These are phyloP conservation scores for Dicranocentrus wangi DNA, from an alignment of 2,888 invertebrate species.

Conservation along the genomic window DNA sequence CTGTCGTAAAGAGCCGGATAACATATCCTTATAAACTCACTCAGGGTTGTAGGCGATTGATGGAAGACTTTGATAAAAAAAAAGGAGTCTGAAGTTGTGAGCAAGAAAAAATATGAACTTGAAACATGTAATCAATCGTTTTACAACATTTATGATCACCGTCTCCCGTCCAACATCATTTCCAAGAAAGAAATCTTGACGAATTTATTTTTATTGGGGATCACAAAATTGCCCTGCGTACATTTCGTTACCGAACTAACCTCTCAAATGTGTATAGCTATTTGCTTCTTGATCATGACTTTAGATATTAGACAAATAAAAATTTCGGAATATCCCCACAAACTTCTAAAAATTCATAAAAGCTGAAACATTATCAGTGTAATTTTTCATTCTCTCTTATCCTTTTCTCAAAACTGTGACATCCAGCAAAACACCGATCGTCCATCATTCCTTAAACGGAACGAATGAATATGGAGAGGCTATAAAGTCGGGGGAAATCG, in stretches of 20 bases:
- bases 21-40: constrained; percentile 51
- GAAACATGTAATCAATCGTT: constrained; percentile 49
- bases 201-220: constrained; percentile 51
- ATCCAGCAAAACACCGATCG: not conserved
- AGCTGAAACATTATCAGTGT: not conserved
- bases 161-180: constrained; percentile 37
- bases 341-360: constrained; percentile 2
- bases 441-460: not conserved
- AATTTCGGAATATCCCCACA: no score
- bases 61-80: constrained; percentile 41
- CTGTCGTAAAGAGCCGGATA: constrained; percentile 49
- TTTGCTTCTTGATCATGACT: constrained; percentile 6
- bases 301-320: not conserved
- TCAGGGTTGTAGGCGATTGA: constrained; percentile 43
- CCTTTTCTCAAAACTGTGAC: not conserved
- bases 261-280: constrained; percentile 3
- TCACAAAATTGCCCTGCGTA: no score
- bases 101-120: not conserved
- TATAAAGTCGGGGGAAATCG: no score
- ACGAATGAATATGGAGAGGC: not conserved
- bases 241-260: constrained; percentile 4
- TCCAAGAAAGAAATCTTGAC: constrained; percentile 51
- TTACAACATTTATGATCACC: constrained; percentile 29
- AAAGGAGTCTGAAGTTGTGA: no score
- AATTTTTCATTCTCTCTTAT: constrained; percentile 21